Evolutionary conservation across 2,797 vertebrate species (phyloP).

Genomic region (Coregonus sp.): DNA sequence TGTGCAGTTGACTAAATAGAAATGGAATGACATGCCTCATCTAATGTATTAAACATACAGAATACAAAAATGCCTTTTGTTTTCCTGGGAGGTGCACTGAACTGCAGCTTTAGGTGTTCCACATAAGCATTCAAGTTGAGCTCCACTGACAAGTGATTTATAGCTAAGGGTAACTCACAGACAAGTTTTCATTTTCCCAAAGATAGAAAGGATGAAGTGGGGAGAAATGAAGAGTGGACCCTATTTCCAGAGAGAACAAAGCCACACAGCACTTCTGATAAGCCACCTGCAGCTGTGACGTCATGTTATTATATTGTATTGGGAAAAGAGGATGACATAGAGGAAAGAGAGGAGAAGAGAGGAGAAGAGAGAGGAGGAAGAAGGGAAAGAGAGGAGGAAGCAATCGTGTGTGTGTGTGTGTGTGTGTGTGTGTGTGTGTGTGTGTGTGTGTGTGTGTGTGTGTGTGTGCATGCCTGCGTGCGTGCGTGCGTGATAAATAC

Average conservation of each 20-base stretch:
- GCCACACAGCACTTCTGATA: not conserved
- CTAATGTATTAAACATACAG: not conserved
- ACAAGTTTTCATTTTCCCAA: not conserved
- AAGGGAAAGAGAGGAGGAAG: not conserved
- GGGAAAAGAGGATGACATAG: too few relatives aligned
- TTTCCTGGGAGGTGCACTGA: conserved; percentile 4
- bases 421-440: not conserved
- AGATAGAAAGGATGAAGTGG: not conserved
- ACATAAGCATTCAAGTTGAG: not conserved
- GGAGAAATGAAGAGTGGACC: not conserved
- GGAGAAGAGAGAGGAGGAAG: too few relatives aligned
- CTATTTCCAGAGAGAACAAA: conserved; percentile 6
- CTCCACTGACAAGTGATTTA: not conserved
- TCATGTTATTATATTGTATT: too few relatives aligned
- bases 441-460: not conserved
- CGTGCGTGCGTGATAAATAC: not conserved
- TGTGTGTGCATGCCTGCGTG: not conserved
- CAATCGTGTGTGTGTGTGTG: not conserved
- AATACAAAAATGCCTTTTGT: too few relatives aligned
- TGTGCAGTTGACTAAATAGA: not conserved
- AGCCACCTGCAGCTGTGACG: not conserved
- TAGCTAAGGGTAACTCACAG: not conserved
- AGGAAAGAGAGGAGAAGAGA: too few relatives aligned
- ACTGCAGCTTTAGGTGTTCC: not conserved
- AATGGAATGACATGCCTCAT: not conserved